Evolutionary conservation across 53 echinoderm and acorn worm species (phyloP), one percentile per base, ranked within the genome.

Genomic region (Holothuria scabra): DNA sequence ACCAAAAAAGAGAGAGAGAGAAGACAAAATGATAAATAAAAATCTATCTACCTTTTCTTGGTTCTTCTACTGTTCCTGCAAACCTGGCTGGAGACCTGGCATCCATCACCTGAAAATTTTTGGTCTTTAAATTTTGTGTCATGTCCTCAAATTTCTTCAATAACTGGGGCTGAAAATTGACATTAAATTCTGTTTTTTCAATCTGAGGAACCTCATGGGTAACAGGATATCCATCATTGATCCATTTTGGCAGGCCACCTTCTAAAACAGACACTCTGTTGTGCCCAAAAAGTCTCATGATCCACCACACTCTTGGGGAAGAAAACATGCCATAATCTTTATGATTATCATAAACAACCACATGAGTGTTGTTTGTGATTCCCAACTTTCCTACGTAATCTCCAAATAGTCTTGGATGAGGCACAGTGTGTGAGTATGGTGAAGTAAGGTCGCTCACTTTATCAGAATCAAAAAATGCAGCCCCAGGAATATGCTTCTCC

Each of bases 281-380:
- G 76, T 99, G 99, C 6, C 99, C 99, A 58, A 95, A 93, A 1
- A 89, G 48, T 29, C 93, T 85, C 56, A 99, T 91, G 91, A 97
- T 84, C 94, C 93, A 99, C 99, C 99, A 99, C 11, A 82, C 89
- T 23, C 94, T 75, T 7, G 94, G 91, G 13, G 94, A 93, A 1
- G 94, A 90, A 70, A 99, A 99, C 13, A 89, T 58, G 16, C 94
- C 92, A 34, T 85, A 78, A 33, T 92, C 41, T 31, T 84, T 76
- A 37, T 93, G 87, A 48, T 85, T 93, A 65, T 99, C 99, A 28
- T 95, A 99, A n/a, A 99, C 85, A 4, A 99, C 88, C 2, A 99
- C 94, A 56, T 99, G 99, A 20, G 92, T 92, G 49, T 94, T 87
- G n/a, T 94, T 90, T 33, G 72, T 61, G 55, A 99, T 92, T n/a